These are phyloP conservation scores for Ecdyonurus torrentis DNA, from an alignment of 2,888 invertebrate species.

Conservation along the genomic window DNA sequence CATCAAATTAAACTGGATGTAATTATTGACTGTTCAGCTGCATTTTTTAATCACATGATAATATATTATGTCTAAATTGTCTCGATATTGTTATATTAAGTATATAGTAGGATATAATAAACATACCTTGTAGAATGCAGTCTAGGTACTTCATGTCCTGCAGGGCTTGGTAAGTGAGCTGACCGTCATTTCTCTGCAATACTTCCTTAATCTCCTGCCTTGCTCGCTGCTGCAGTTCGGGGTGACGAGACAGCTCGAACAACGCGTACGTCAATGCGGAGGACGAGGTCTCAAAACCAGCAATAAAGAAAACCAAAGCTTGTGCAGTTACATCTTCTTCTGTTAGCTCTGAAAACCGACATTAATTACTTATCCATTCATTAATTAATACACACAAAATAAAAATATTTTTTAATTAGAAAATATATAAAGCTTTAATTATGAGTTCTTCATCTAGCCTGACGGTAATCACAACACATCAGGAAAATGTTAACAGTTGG, in stretches of 20 bases:
- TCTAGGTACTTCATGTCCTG: slow-evolving; percentile 19
- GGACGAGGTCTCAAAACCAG: not conserved
- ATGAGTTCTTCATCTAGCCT: too few species aligned
- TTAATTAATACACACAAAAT: not conserved
- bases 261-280: not conserved
- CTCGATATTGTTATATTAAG: not conserved
- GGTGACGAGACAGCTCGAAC: not conserved
- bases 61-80: too few species aligned
- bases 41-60: too few species aligned
- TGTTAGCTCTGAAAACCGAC: slow-evolving; percentile 17
- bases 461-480: too few species aligned
- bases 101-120: not conserved
- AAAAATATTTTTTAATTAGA: too few species aligned
- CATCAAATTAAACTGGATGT: too few species aligned
- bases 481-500: too few species aligned
- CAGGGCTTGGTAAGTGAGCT: slow-evolving; percentile 7
- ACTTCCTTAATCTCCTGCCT: not conserved
- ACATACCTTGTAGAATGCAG: slow-evolving; percentile 13
- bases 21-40: too few species aligned
- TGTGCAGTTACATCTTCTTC: slow-evolving; percentile 26
- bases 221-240: not conserved
- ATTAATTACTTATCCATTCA: not conserved
- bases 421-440: too few species aligned
- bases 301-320: slow-evolving; percentile 27
- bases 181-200: not conserved